These are phyloP conservation scores for Sebastes cheni DNA, from an alignment of 2,797 vertebrate genomes.

Conservation along the genomic window DNA sequence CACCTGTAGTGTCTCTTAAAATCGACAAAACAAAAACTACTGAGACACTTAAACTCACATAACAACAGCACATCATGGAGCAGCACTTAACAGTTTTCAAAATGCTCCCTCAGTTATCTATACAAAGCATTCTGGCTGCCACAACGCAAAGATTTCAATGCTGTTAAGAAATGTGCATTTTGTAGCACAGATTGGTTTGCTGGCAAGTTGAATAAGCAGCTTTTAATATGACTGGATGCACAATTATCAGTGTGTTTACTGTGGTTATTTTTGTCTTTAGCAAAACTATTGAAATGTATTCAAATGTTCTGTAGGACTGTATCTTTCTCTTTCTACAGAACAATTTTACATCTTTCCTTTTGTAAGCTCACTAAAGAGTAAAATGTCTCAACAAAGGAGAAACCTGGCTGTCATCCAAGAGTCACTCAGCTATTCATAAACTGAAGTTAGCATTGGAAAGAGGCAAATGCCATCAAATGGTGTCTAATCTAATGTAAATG, in stretches of 20 bases:
- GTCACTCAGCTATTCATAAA: constrained; percentile 6
- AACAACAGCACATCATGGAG: neutral
- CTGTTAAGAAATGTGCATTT: neutral
- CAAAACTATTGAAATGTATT: neutral
- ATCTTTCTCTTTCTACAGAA: neutral
- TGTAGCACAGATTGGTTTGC: neutral
- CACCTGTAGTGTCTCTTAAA: neutral
- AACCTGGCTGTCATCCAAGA: neutral
- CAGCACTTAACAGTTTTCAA: neutral
- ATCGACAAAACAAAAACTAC: neutral
- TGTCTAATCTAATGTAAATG: neutral
- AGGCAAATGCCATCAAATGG: constrained; percentile 4
- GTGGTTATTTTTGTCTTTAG: neutral
- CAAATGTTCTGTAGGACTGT: neutral
- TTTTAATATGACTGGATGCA: neutral
- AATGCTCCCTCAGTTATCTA: neutral
- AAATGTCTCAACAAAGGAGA: constrained; percentile 1
- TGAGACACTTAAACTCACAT: neutral
- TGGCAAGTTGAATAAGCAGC: neutral
- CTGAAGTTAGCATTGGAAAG: neutral
- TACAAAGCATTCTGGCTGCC: neutral
- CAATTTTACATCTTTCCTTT: neutral
- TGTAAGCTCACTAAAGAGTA: neutral
- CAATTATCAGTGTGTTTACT: neutral
- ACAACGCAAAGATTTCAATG: neutral